Evolutionary conservation across 2,888 invertebrate genomes (phyloP).

Genomic region (Zygothrica quintamaculata): DNA sequence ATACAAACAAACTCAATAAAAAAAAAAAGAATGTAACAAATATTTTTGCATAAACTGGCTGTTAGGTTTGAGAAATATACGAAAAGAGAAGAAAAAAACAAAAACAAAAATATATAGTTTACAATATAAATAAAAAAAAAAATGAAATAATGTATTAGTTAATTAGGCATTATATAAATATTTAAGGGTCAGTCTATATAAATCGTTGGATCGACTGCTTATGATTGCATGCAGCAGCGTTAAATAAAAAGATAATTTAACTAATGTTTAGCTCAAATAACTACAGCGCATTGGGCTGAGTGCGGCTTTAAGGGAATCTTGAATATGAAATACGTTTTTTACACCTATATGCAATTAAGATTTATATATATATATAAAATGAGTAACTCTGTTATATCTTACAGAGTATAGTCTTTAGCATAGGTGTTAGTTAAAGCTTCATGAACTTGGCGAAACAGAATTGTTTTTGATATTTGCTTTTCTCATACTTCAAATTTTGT

Average conservation of each 20-base stretch:
- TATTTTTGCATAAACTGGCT: slow-evolving; percentile 77
- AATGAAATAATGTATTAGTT: slow-evolving; percentile 63
- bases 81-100: no score
- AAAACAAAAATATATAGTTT: slow-evolving; percentile 35
- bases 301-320: slow-evolving; percentile 40
- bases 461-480: slow-evolving; percentile 33
- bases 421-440: slow-evolving; percentile 65
- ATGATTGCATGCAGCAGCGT: slow-evolving; percentile 23
- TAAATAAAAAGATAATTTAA: slow-evolving; percentile 34
- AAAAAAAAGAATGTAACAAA: slow-evolving; percentile 51
- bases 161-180: slow-evolving; percentile 59
- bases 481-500: slow-evolving; percentile 59
- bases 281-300: slow-evolving; percentile 44
- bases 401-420: slow-evolving; percentile 61
- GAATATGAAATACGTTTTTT: slow-evolving; percentile 32
- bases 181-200: slow-evolving; percentile 64
- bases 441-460: slow-evolving; percentile 45
- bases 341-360: slow-evolving; percentile 33
- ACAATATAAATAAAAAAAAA: slow-evolving; percentile 37
- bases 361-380: slow-evolving; percentile 20
- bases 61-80: slow-evolving; percentile 69
- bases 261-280: slow-evolving; percentile 69
- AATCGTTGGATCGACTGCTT: slow-evolving; percentile 41
- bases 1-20: slow-evolving; percentile 42
- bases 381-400: slow-evolving; percentile 42